Conservation (phyloP, 1,140 invertebrate species). For the Asobara japonica region DNA sequence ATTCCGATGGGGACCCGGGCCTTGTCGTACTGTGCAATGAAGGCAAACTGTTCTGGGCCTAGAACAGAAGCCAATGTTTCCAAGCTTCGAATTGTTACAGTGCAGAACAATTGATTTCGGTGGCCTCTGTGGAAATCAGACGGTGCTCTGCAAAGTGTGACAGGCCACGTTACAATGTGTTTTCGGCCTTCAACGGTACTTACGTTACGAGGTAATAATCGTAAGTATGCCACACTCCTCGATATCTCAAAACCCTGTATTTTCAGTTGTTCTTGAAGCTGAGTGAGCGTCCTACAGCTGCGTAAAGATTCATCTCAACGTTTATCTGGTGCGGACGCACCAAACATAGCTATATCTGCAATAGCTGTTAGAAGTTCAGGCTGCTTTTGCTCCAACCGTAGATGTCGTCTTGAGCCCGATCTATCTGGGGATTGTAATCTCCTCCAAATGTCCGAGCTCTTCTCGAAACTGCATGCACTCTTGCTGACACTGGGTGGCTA, state of each 20-base stretch:
- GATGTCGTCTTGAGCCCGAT: too few relatives aligned
- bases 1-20: constrained; percentile 40
- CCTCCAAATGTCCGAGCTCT: too few relatives aligned
- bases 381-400: constrained; percentile 34
- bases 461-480: too few relatives aligned
- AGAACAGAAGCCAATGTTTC: constrained; percentile 41
- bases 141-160: constrained; percentile 22
- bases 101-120: constrained; percentile 4
- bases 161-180: constrained; percentile 27
- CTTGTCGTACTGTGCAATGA: constrained; percentile 48
- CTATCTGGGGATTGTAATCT: too few relatives aligned
- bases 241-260: constrained; percentile 26
- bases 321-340: constrained; percentile 36
- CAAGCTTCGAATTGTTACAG: constrained; percentile 20
- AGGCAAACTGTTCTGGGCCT: constrained; percentile 40
- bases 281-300: constrained; percentile 35
- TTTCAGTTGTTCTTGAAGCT: constrained; percentile 34
- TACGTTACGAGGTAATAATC: constrained; percentile 18
- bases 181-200: neutral
- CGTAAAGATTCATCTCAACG: constrained; percentile 37
- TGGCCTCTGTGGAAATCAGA: constrained; percentile 20
- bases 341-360: constrained; percentile 37
- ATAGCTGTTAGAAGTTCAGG: constrained; percentile 34
- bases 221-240: constrained; percentile 33
- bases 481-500: too few relatives aligned